Evolutionary conservation across 2,888 invertebrate species (phyloP).

Genomic region (Mellilla xanthometata): DNA sequence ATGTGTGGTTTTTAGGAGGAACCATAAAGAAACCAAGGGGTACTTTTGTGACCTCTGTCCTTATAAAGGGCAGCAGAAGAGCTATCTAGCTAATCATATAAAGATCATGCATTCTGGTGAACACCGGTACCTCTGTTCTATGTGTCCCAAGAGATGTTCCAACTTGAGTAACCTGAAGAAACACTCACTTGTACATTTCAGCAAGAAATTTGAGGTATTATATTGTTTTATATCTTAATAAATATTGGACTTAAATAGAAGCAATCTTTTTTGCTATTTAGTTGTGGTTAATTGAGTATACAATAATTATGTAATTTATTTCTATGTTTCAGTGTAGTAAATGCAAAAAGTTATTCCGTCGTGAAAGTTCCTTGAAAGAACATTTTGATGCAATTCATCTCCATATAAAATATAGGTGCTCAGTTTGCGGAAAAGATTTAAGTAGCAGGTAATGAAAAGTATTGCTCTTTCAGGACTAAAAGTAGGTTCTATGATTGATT

Average conservation of each 20-base stretch:
- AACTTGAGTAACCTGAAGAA: slow-evolving; percentile 35
- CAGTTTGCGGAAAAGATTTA: slow-evolving; percentile 33
- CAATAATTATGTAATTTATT: background rate
- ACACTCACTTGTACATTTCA: slow-evolving; percentile 34
- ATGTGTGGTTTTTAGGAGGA: slow-evolving; percentile 24
- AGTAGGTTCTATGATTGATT: background rate
- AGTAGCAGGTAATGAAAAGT: slow-evolving; percentile 27
- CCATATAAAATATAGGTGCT: slow-evolving; percentile 36
- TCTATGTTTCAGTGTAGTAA: slow-evolving; percentile 32
- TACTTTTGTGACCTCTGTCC: slow-evolving; percentile 34
- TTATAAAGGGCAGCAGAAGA: slow-evolving; percentile 35
- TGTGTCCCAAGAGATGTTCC: slow-evolving; percentile 35
- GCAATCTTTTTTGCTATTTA: no score
- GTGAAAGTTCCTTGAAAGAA: slow-evolving; percentile 29
- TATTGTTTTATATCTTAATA: no score
- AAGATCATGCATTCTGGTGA: slow-evolving; percentile 34
- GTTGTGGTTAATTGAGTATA: no score
- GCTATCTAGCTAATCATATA: slow-evolving; percentile 37
- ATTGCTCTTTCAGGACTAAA: no score
- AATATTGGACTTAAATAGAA: no score
- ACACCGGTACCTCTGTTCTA: slow-evolving; percentile 33
- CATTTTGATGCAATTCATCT: slow-evolving; percentile 38
- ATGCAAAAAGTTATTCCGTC: slow-evolving; percentile 35
- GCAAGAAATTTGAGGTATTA: slow-evolving; percentile 37
- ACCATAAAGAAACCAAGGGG: slow-evolving; percentile 33